These are phyloP conservation scores for Urechis unicinctus DNA, from an alignment of 2,888 invertebrate species.

Conservation along the genomic window DNA sequence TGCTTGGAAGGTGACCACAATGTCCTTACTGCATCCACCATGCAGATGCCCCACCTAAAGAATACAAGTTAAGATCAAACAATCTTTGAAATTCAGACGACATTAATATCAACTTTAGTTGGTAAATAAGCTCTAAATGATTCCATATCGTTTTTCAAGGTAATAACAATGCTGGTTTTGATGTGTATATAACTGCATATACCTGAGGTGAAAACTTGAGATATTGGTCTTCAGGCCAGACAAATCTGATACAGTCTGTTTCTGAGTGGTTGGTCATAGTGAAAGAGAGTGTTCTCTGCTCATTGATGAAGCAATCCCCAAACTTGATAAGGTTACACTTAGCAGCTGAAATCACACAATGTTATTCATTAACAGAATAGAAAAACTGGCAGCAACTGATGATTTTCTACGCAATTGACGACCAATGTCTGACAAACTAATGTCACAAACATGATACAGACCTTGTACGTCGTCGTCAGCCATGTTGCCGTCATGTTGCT, in stretches of 20 bases:
- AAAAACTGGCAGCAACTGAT: too few species aligned
- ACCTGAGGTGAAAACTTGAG: conserved; percentile 54
- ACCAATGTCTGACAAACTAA: background rate
- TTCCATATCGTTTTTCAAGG: too few species aligned
- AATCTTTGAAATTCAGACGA: too few species aligned
- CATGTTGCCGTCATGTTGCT: conserved; percentile 40
- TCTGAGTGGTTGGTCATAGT: conserved; percentile 47
- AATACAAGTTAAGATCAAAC: background rate
- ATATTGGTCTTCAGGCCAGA: conserved; percentile 41
- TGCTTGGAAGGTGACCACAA: conserved; percentile 55
- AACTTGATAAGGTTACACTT: conserved; percentile 46
- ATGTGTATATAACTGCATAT: background rate
- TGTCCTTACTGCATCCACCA: conserved; percentile 51
- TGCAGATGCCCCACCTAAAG: conserved; percentile 42
- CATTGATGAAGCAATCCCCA: conserved; percentile 47
- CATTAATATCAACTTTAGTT: background rate
- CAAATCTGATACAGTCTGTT: conserved; percentile 40
- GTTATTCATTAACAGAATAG: too few species aligned
- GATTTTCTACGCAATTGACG: too few species aligned
- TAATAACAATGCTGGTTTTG: too few species aligned
- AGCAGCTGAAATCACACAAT: conserved; percentile 32
- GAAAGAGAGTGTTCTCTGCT: conserved; percentile 40
- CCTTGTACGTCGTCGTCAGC: conserved; percentile 47
- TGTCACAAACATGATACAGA: conserved; percentile 11
- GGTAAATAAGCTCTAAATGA: too few species aligned